Evolutionary conservation across 2,888 invertebrate genomes (phyloP), one percentile per base, ranked within the genome.

Genomic region (Andrena fulva): DNA sequence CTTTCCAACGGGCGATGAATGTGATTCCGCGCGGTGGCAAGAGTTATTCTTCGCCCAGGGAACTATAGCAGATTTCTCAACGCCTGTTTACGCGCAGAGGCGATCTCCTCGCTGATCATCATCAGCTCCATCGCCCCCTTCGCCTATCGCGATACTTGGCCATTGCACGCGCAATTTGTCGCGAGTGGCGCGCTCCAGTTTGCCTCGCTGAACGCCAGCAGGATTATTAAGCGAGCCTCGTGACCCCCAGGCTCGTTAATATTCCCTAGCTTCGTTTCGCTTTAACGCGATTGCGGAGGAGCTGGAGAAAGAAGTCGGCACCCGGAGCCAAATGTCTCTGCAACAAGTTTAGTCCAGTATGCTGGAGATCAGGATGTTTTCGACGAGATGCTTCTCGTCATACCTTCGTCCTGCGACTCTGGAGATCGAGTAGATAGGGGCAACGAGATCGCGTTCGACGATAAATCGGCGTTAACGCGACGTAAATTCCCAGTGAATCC

Each of bases 401-500:
- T 24, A 24, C 24, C 56, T 24, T 10, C 56, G 56, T 24, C 12
- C 56, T 5, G 24, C 56, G 56, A 56, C 56, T 12, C 4, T 4
- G 24, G 16, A 8, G 70, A 60, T 60, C 27, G 16, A 60, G 60
- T 3, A 8, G 59, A 60, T 10, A 50, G 42, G n/a, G 27, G 59
- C 2, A 27, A 27, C 31, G 31, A 16, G 10, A 29, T 24, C 20
- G 33, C 29, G 27, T 10, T 54, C 24, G 48, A 50, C 50, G 31
- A 67, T 66, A 62, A 67, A 70, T 72, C 77, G 59, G 27, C n/a
- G 63, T 27, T 59, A 63, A 56, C 71, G n/a, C 59, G 80, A 64
- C 42, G 60, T 31, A 77, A 80, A 77, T 72, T 69, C 72, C 63
- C 31, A 8, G 64, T 2, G 71, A 77, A 73, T 77, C 80, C 54